Conservation (phyloP, 2,113 vertebrate genomes). For the Turdus rufiventris region DNA sequence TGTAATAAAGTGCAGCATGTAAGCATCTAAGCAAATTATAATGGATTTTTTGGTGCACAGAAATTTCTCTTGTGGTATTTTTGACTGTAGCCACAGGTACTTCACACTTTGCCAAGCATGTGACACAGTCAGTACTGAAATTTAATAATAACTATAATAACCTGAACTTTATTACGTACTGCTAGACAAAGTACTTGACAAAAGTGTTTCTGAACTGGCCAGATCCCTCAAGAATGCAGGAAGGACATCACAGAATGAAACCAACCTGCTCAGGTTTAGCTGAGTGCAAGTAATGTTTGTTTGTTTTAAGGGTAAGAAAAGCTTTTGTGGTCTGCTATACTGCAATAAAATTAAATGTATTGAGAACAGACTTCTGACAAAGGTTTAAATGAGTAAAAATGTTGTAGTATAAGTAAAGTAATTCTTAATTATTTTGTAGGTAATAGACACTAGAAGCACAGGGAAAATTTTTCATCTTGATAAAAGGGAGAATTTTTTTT, state of each 20-base stretch:
- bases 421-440: not conserved
- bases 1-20: not conserved
- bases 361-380: not conserved
- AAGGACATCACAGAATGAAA: not conserved
- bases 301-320: not conserved
- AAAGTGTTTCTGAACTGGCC: not conserved
- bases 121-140: not conserved
- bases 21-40: not conserved
- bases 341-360: not conserved
- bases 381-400: not conserved
- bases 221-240: not conserved
- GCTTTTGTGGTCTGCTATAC: not conserved
- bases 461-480: not conserved
- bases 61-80: not conserved
- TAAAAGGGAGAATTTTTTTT: not conserved
- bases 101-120: not conserved
- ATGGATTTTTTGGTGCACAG: not conserved
- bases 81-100: not conserved
- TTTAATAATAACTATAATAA: not conserved
- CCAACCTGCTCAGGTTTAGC: not conserved
- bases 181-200: not conserved
- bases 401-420: not conserved
- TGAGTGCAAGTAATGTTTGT: not conserved
- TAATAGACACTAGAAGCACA: not conserved
- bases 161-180: not conserved